Evolutionary conservation across 1,140 invertebrate genomes (phyloP).

Genomic region (Tetramorium alpestre): DNA sequence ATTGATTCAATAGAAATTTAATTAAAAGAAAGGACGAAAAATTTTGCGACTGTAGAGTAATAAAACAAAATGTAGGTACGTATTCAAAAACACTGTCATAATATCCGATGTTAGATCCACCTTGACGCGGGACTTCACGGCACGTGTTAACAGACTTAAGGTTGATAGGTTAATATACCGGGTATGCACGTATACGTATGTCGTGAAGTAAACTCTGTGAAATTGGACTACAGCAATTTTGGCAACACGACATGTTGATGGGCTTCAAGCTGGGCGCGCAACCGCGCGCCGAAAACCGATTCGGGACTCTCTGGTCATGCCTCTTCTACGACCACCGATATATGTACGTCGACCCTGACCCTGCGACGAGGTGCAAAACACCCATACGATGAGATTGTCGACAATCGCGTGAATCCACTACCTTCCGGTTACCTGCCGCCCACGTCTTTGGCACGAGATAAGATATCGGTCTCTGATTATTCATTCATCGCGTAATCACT

Average conservation of each 20-base stretch:
- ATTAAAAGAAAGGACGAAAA: background rate
- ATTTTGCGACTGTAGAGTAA: background rate
- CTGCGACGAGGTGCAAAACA: slow-evolving; percentile 49
- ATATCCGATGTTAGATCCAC: background rate
- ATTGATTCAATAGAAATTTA: background rate
- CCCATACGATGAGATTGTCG: slow-evolving; percentile 57
- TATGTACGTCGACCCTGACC: slow-evolving; percentile 35
- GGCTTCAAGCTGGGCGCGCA: slow-evolving; percentile 22
- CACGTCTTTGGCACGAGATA: slow-evolving; percentile 47
- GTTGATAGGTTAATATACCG: slow-evolving; percentile 41
- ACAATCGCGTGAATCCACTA: slow-evolving; percentile 55
- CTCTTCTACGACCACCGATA: background rate
- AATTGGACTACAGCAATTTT: slow-evolving; percentile 53
- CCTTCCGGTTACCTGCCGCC: slow-evolving; percentile 67
- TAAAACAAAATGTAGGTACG: background rate
- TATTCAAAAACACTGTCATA: background rate
- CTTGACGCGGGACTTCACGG: background rate
- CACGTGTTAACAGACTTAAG: slow-evolving; percentile 7
- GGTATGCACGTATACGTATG: background rate
- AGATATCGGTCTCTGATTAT: slow-evolving; percentile 68
- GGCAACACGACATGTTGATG: slow-evolving; percentile 44
- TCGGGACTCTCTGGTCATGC: background rate
- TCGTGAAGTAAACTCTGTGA: slow-evolving; percentile 35
- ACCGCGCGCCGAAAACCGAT: slow-evolving; percentile 21
- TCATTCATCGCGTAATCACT: slow-evolving; percentile 66